Percentiles rank a stretch among this genome's conserved stretches.
Conservation (phyloP, 2,113 vertebrate genomes). For the Elachura formosa region DNA sequence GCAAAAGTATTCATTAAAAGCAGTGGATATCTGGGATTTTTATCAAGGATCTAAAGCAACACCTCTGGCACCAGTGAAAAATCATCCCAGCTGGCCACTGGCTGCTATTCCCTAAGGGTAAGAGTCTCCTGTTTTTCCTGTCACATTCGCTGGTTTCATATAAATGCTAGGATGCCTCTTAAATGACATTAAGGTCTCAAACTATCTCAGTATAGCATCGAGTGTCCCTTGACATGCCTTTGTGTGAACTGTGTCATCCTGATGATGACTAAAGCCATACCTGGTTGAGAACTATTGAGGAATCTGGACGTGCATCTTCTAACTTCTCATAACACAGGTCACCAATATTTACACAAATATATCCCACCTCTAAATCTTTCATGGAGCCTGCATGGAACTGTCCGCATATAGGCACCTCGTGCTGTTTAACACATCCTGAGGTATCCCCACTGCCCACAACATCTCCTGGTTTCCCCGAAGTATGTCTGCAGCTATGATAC, state of each 20-base stretch:
- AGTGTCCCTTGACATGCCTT: background rate
- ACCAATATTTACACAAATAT: background rate
- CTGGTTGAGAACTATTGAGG: background rate
- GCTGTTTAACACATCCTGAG: background rate
- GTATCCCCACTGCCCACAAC: no score
- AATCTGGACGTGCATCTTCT: background rate
- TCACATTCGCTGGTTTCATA: background rate
- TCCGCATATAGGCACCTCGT: background rate
- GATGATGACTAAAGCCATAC: background rate
- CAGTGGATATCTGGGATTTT: background rate
- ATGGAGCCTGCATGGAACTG: background rate
- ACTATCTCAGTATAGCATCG: background rate
- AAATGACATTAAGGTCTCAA: background rate
- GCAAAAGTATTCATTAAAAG: background rate
- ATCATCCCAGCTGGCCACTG: background rate
- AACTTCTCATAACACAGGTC: background rate
- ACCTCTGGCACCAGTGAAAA: background rate
- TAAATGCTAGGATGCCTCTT: background rate
- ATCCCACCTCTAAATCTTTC: background rate
- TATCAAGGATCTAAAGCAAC: background rate
- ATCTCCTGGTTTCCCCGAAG: background rate
- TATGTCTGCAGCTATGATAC: background rate
- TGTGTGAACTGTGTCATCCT: background rate
- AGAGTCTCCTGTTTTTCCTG: background rate
- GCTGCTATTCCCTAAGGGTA: background rate